Evolutionary conservation across 2,888 invertebrate species (phyloP).

Genomic region (Cantharis nigra): DNA sequence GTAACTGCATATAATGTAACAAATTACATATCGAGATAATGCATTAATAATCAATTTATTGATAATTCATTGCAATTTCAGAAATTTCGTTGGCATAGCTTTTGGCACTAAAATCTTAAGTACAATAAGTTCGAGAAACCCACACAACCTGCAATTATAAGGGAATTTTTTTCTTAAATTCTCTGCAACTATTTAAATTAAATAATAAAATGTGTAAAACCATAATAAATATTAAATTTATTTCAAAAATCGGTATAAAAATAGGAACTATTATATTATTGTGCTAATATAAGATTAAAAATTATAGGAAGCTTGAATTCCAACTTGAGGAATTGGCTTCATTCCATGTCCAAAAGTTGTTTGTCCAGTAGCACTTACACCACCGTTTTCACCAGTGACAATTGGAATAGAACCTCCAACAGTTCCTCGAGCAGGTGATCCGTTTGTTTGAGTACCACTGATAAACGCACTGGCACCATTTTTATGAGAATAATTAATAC

Average conservation of each 20-base stretch:
- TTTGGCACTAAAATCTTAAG: neutral
- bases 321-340: conserved; percentile 4
- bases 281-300: neutral
- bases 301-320: neutral
- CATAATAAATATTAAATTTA: too few relatives aligned
- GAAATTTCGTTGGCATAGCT: neutral
- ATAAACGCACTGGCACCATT: conserved; percentile 15
- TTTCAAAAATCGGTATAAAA: neutral
- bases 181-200: neutral
- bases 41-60: neutral
- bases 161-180: neutral
- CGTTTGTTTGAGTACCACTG: conserved; percentile 10
- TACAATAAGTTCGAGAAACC: neutral
- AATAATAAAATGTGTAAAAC: too few relatives aligned
- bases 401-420: conserved; percentile 20
- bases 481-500: conserved; percentile 6
- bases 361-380: conserved; percentile 1
- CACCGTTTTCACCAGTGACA: neutral
- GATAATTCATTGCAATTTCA: neutral
- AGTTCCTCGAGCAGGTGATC: conserved; percentile 6
- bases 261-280: neutral
- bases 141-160: neutral
- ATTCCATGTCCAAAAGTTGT: neutral
- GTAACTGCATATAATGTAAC: neutral
- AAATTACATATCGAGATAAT: neutral